Evolutionary conservation across 2,888 invertebrate genomes (phyloP), one percentile per base, ranked within the genome.

Genomic region (Antitype chi): DNA sequence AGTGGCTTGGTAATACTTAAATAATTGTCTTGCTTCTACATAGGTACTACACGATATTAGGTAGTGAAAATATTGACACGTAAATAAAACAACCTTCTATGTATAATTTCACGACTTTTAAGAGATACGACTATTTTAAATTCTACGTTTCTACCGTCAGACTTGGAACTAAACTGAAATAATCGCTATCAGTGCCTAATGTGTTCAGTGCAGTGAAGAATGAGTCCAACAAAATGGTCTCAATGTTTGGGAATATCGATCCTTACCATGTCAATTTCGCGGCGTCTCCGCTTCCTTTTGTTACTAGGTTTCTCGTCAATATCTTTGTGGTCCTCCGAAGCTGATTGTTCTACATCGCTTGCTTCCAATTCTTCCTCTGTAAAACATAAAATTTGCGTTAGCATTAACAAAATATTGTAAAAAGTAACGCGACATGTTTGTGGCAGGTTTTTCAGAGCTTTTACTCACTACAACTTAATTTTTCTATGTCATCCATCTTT

Each of bases 401-500:
- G 59, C 66, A 32, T 55, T 53, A 73, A 66, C 57, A 70, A 69
- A 59, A 69, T 76, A 81, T 67, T 25, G 25, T 13, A 47, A 55
- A 38, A n/a, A 20, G 47, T 52, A 76, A 62, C 49, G 57, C 47
- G 52, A 47, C 69, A 28, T 43, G 66, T 59, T 73, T 70, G 64
- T 63, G 28, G 49, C 13, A n/a, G 38, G 63, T 59, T 70, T 62
- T 52, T 72, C 49, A 13, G n/a, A 60, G 66, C 67, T 70, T 66
- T 49, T 77, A 94, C 96, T 94, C 87, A 96, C 96, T 96, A 84
- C 96, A 96, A 91, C 95, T 96, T 72, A 96, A 86, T 92, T 95
- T 95, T 82, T 95, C 95, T 76, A 95, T 76, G 38, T 95, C 94
- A 60, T 96, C 96, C 95, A 96, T 88, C 0, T 53, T 94, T 57